These are phyloP conservation scores for Podilymbus podiceps DNA, from an alignment of 2,113 vertebrate genomes.

Conservation along the genomic window DNA sequence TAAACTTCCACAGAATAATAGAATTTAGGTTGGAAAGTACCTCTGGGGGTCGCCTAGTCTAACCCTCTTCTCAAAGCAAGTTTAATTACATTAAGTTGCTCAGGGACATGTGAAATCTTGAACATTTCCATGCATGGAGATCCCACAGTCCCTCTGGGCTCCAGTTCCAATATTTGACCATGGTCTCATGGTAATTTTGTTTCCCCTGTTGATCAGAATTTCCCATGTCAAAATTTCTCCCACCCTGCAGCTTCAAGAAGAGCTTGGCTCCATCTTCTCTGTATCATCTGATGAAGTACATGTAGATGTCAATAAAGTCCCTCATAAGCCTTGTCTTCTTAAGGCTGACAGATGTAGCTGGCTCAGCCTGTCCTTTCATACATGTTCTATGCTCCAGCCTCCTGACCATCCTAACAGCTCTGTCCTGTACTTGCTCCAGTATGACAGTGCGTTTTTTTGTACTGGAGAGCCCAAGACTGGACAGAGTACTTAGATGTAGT, in stretches of 20 bases:
- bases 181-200: neutral
- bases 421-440: neutral
- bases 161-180: neutral
- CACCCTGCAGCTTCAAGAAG: neutral
- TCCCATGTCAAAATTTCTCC: neutral
- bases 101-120: neutral
- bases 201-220: neutral
- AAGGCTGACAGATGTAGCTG: neutral
- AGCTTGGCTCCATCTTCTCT: neutral
- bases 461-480: neutral
- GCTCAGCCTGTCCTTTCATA: neutral
- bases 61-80: neutral
- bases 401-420: neutral
- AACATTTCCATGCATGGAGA: neutral
- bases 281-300: neutral
- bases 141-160: neutral
- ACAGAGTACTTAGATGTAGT: neutral
- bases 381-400: neutral
- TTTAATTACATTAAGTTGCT: neutral
- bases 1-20: neutral
- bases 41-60: neutral
- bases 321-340: neutral
- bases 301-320: neutral
- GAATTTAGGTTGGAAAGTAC: neutral
- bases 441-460: neutral